Evolutionary conservation across 2,113 vertebrate genomes (phyloP).

Genomic region (Cacatua alba): DNA sequence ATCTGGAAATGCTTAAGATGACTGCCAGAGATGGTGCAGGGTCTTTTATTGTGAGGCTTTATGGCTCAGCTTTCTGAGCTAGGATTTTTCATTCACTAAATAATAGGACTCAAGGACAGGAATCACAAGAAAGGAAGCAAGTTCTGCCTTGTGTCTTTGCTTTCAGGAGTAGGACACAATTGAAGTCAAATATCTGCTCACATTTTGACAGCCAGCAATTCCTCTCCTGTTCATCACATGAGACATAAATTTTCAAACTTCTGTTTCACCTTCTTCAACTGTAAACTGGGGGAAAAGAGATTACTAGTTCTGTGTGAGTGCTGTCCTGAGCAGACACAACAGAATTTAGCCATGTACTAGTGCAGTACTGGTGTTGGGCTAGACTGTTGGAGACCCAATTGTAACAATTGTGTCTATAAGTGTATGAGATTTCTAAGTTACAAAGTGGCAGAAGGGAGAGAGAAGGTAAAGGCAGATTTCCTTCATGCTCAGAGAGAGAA

Average conservation of each 20-base stretch:
- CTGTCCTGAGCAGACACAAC: neutral
- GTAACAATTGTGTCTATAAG: neutral
- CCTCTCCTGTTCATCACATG: neutral
- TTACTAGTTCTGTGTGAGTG: neutral
- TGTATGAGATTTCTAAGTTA: neutral
- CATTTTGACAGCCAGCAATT: neutral
- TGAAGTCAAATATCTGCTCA: neutral
- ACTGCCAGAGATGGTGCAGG: neutral
- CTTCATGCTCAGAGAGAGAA: neutral
- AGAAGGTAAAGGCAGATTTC: neutral
- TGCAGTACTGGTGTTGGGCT: neutral
- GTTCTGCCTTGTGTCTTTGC: neutral
- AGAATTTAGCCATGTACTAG: neutral
- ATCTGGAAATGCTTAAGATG: neutral
- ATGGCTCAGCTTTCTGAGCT: neutral
- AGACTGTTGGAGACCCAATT: neutral
- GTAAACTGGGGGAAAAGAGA: neutral
- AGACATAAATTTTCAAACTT: neutral
- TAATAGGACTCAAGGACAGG: rapidly evolving
- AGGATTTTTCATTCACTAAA: neutral
- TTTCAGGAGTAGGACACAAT: neutral
- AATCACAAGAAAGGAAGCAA: neutral
- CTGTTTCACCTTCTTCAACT: neutral
- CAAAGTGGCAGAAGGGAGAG: neutral
- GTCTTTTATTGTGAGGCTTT: neutral